These are phyloP conservation scores for Bradynema listronoti DNA, from an alignment of 1,140 invertebrate species.

Conservation along the genomic window DNA sequence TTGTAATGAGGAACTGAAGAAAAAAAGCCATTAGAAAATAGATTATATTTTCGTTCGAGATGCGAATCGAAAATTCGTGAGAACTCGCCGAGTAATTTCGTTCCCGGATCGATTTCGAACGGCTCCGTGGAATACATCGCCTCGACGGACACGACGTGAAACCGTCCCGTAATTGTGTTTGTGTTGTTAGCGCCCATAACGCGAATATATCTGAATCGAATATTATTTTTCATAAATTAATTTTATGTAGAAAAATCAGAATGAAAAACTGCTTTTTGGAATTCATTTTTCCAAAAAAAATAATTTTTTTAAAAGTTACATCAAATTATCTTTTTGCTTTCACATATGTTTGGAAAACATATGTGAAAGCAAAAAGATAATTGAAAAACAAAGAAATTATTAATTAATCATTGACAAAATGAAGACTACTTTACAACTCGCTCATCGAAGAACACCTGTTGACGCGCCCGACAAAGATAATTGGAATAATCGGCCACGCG, in stretches of 20 bases:
- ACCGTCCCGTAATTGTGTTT: constrained; percentile 8
- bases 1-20: constrained; percentile 77
- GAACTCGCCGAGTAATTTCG: constrained; percentile 34
- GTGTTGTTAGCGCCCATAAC: constrained; percentile 31
- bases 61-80: neutral
- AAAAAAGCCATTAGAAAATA: too few species aligned
- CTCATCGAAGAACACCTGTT: constrained; percentile 82
- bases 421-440: constrained; percentile 68
- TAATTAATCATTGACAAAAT: neutral
- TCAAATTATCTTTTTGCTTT: too few species aligned
- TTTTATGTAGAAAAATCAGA: too few species aligned
- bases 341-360: too few species aligned
- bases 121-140: constrained; percentile 68
- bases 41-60: too few species aligned
- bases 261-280: too few species aligned
- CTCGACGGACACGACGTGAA: constrained; percentile 85
- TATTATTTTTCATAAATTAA: constrained; percentile 8
- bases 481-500: constrained; percentile 80
- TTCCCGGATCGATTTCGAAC: constrained; percentile 29
- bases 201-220: constrained; percentile 27
- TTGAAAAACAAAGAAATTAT: constrained; percentile 24
- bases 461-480: constrained; percentile 89
- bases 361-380: too few species aligned
- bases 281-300: too few species aligned
- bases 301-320: too few species aligned